phyloP scores from a whole-genome alignment of 2,797 vertebrate genomes.

The Acomys russatus region DNA sequence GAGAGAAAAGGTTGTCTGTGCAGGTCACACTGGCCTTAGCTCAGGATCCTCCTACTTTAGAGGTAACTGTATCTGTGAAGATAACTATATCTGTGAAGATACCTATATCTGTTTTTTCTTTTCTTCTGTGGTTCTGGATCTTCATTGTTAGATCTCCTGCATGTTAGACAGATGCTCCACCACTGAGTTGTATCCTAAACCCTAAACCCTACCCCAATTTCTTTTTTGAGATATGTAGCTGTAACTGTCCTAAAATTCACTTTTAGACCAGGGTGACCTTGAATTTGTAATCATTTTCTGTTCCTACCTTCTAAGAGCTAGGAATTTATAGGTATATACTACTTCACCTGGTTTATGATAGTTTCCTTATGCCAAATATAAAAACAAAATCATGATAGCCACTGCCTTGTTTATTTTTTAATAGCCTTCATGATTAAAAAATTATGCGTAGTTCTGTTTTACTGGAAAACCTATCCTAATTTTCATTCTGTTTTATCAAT shows the following conservation, averaged over 20 bases:
- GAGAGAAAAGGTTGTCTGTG: not conserved
- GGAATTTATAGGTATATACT: not conserved
- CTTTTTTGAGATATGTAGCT: not conserved
- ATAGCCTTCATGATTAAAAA: constrained; percentile 45
- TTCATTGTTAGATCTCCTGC: not conserved
- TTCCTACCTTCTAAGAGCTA: not conserved
- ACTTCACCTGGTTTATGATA: not conserved
- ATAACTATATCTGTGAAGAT: not conserved
- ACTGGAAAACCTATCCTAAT: not conserved
- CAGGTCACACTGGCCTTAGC: not conserved
- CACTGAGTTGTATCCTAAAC: not conserved
- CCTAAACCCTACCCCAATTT: not conserved
- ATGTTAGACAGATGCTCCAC: not conserved
- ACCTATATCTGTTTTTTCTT: not conserved
- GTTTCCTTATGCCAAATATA: not conserved
- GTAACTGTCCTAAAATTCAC: not conserved
- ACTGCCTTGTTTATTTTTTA: not conserved
- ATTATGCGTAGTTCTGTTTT: not conserved
- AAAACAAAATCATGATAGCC: not conserved
- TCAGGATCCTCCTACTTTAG: not conserved
- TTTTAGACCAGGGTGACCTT: not conserved
- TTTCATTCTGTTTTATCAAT: constrained; percentile 65
- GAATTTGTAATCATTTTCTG: not conserved
- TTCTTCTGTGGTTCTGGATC: not conserved
- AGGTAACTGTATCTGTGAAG: not conserved